Percentiles rank a stretch among this genome's conserved stretches.
Conservation (phyloP, 2,797 vertebrate genomes). For the Helarctos malayanus region DNA sequence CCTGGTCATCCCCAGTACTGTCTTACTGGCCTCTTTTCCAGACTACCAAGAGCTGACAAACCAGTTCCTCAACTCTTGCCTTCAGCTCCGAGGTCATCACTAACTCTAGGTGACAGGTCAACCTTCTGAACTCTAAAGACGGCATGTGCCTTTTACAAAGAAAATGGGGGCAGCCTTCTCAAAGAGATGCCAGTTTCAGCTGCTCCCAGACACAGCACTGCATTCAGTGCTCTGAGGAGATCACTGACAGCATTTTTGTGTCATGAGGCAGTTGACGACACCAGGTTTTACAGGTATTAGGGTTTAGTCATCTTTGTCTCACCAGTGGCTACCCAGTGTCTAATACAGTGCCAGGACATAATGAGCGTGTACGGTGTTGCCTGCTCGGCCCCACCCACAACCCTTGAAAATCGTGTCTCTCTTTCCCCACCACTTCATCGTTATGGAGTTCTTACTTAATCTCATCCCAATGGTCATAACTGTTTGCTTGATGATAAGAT, state of each 20-base stretch:
- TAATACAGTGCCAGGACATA: not conserved
- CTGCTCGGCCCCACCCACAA: not conserved
- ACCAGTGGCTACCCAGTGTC: not conserved
- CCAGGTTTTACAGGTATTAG: not conserved
- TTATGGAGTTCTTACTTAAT: not conserved
- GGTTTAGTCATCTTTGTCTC: not conserved
- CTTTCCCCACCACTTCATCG: not conserved
- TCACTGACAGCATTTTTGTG: not conserved
- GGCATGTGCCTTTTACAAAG: not conserved
- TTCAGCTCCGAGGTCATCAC: not conserved
- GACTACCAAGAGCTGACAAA: not conserved
- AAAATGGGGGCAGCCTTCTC: not conserved
- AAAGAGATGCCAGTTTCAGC: not conserved
- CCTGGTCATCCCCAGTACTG: no score
- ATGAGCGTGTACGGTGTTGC: accelerated
- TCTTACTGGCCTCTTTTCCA: constrained; percentile 43
- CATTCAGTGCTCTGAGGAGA: not conserved
- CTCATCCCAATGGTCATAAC: not conserved
- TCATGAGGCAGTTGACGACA: not conserved
- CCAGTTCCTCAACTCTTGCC: constrained; percentile 56
- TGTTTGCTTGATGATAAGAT: not conserved
- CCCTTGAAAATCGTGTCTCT: not conserved
- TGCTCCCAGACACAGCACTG: not conserved
- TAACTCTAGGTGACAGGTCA: not conserved
- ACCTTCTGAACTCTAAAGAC: constrained; percentile 36